Evolutionary conservation across 2,888 invertebrate genomes (phyloP).

Genomic region (Leptopilina myrica): DNA sequence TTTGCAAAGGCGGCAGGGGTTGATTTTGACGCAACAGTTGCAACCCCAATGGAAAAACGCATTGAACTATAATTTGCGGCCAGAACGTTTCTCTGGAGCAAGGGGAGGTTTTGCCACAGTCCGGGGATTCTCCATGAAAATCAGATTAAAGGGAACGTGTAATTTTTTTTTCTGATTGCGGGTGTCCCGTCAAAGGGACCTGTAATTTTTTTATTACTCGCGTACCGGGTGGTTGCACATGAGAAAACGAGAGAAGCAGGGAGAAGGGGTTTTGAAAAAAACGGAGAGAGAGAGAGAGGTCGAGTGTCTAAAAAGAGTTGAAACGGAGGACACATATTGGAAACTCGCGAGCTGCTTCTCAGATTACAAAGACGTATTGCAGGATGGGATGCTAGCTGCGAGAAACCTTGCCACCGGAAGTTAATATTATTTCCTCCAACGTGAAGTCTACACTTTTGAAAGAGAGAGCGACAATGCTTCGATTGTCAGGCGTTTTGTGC

Average conservation of each 20-base stretch:
- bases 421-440: conserved; percentile 44
- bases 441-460: conserved; percentile 29
- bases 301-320: conserved; percentile 17
- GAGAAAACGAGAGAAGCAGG: conserved; percentile 14
- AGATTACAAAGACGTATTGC: conserved; percentile 41
- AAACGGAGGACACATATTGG: conserved; percentile 39
- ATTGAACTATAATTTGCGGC: conserved; percentile 46
- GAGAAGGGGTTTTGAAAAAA: background rate
- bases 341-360: conserved; percentile 35
- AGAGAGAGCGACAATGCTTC: conserved; percentile 41
- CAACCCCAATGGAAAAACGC: conserved; percentile 42
- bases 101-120: conserved; percentile 31
- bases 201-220: conserved; percentile 47
- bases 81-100: conserved; percentile 11
- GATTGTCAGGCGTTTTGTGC: conserved; percentile 37
- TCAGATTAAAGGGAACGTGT: conserved; percentile 73
- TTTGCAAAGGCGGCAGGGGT: conserved; percentile 3
- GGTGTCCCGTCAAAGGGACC: conserved; percentile 48
- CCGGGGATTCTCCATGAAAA: conserved; percentile 58
- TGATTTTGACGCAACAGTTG: conserved; percentile 35
- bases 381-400: conserved; percentile 45
- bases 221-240: conserved; percentile 41
- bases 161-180: conserved; percentile 67
- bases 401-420: conserved; percentile 43
- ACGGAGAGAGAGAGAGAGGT: background rate